Percentiles rank a stretch among this genome's conserved stretches.
Evolutionary conservation across 2,113 vertebrate genomes (phyloP).

Genomic region (Elaphurus davidianus): DNA sequence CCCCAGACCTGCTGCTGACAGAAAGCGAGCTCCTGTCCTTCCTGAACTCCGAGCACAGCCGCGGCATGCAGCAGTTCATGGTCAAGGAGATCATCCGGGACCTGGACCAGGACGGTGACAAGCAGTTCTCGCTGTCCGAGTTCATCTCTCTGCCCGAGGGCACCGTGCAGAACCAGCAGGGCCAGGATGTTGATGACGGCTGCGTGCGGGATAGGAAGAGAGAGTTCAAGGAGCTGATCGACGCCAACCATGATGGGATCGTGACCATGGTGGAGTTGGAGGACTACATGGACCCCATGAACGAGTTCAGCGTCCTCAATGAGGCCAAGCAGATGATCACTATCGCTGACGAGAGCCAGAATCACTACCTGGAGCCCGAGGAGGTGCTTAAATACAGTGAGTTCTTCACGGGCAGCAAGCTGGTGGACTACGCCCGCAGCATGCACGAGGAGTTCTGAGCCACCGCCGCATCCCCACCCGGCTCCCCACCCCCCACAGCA

Average conservation of each 20-base stretch:
- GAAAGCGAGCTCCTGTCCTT: constrained; percentile 96
- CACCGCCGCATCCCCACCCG: fast-evolving
- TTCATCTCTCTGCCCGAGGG: constrained; percentile 95
- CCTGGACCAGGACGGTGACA: constrained; percentile 93
- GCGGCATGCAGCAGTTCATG: constrained; percentile 96
- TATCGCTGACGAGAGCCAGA: constrained; percentile 96
- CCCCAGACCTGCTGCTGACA: constrained; percentile 89
- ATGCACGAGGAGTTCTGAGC: constrained; percentile 98
- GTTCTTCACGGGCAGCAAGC: constrained; percentile 98
- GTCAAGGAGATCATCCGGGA: constrained; percentile 95
- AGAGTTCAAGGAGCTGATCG: constrained; percentile 95
- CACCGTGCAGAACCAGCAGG: constrained; percentile 96
- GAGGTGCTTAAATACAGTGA: constrained; percentile 98
- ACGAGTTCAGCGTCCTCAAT: constrained; percentile 95
- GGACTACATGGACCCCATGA: constrained; percentile 99
- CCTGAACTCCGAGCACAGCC: constrained; percentile 95
- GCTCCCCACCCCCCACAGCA: background rate
- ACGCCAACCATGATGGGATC: constrained; percentile 87
- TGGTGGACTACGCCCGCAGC: constrained; percentile 97
- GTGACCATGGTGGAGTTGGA: constrained; percentile 97
- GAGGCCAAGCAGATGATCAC: constrained; percentile 99
- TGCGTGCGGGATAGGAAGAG: constrained; percentile 95
- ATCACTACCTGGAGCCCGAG: constrained; percentile 91
- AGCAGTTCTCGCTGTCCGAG: constrained; percentile 91
- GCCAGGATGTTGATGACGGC: constrained; percentile 94